Conservation (phyloP, 2,797 vertebrate species). For the Discoglossus pictus region DNA sequence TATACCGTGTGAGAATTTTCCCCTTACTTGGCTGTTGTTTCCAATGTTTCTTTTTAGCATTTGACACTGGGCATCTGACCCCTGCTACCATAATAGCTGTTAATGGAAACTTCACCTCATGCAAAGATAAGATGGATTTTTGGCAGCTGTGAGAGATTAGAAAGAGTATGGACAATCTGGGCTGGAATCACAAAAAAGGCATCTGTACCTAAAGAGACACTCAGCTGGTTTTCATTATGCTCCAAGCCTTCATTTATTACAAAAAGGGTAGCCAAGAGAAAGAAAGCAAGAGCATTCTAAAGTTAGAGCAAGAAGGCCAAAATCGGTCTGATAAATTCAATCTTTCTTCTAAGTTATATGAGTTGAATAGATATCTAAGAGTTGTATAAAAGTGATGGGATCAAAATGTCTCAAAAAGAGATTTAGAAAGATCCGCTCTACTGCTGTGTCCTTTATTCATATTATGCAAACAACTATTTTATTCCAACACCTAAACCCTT, state of each 20-base stretch:
- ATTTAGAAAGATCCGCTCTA: constrained; percentile 39
- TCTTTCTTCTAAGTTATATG: constrained; percentile 56
- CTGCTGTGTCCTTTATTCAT: background rate
- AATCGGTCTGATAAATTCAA: constrained; percentile 65
- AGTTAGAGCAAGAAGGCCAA: constrained; percentile 56
- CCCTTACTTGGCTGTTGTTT: constrained; percentile 56
- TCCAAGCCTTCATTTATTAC: constrained; percentile 77
- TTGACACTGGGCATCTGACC: constrained; percentile 70
- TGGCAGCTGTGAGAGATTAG: constrained; percentile 87
- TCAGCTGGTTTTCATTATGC: constrained; percentile 87
- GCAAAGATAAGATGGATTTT: constrained; percentile 83
- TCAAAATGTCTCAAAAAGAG: constrained; percentile 38
- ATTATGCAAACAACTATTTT: constrained; percentile 38
- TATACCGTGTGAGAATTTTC: constrained; percentile 60
- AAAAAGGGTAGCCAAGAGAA: constrained; percentile 76
- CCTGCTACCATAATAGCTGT: constrained; percentile 72
- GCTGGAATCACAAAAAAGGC: constrained; percentile 83
- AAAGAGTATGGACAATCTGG: constrained; percentile 79
- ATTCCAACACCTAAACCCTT: constrained; percentile 39
- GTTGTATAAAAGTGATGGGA: constrained; percentile 54
- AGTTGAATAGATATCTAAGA: constrained; percentile 60
- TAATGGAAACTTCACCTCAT: constrained; percentile 92
- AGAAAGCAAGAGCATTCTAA: constrained; percentile 69
- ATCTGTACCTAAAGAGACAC: constrained; percentile 79
- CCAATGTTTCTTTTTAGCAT: constrained; percentile 66